These are phyloP conservation scores for Ceuthmochares aereus DNA, from an alignment of 2,113 vertebrate species.

Conservation along the genomic window DNA sequence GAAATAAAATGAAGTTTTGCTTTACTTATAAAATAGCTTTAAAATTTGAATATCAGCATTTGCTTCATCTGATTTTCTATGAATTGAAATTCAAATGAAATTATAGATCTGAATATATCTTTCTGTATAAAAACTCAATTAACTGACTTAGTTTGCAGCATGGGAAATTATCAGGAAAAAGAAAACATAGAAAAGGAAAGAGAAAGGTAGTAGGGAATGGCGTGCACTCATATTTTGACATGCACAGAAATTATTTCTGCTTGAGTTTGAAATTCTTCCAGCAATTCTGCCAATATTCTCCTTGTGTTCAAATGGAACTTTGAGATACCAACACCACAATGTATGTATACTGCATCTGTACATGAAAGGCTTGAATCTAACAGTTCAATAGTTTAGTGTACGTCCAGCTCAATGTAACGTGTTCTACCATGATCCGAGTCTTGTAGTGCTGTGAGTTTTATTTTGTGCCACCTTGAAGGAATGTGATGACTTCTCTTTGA, in stretches of 20 bases:
- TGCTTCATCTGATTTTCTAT: neutral
- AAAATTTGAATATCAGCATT: neutral
- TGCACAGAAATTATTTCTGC: neutral
- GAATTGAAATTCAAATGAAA: neutral
- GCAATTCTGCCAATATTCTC: neutral
- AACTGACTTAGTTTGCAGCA: neutral
- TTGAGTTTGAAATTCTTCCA: neutral
- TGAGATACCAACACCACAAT: neutral
- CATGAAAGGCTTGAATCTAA: fast-evolving
- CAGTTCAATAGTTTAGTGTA: neutral
- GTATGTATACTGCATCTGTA: neutral
- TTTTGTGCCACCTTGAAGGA: neutral
- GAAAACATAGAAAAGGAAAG: neutral
- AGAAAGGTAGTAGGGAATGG: neutral
- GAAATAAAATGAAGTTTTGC: neutral
- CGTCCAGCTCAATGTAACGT: fast-evolving
- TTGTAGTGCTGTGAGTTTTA: neutral
- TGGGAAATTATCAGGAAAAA: neutral
- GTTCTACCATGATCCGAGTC: neutral
- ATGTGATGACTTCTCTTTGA: neutral
- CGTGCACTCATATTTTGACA: neutral
- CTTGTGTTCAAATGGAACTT: neutral
- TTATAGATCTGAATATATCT: neutral
- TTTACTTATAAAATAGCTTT: neutral
- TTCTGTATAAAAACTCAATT: neutral